Conservation (phyloP, 2,888 invertebrate species). For the Acheta domesticus region DNA sequence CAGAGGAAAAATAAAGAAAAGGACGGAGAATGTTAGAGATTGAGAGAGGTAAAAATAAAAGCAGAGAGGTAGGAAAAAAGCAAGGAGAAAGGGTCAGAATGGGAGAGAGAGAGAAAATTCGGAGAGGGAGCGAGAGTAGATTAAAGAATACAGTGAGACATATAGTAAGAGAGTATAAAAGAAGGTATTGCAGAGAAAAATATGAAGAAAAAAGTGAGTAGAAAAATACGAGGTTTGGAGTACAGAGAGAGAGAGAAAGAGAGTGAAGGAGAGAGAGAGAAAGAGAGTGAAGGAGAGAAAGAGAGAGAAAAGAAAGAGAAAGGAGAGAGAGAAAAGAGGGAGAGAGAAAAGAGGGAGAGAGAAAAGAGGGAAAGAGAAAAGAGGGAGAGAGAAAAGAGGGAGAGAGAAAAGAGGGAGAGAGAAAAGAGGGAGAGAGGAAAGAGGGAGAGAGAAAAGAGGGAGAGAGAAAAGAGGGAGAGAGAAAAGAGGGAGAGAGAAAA, state of each 20-base stretch:
- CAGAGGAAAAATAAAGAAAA: too few species aligned
- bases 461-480: constrained; percentile 32
- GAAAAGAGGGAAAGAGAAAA: constrained; percentile 29
- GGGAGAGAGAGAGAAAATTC: constrained; percentile 21
- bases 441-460: constrained; percentile 28
- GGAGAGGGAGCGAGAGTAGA: too few species aligned
- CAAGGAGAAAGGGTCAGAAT: constrained; percentile 26
- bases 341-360: not conserved
- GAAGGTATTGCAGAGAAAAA: too few species aligned
- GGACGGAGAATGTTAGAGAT: too few species aligned
- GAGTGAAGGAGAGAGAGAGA: constrained; percentile 33
- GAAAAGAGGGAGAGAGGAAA: too few species aligned
- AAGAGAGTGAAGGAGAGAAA: constrained; percentile 28
- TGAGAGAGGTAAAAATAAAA: too few species aligned
- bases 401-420: constrained; percentile 28
- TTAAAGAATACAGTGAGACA: too few species aligned
- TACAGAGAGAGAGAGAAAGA: constrained; percentile 19
- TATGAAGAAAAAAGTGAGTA: too few species aligned
- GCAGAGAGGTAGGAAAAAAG: constrained; percentile 26
- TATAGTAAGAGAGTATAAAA: too few species aligned
- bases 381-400: constrained; percentile 35
- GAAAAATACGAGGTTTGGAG: too few species aligned
- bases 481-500: constrained; percentile 20
- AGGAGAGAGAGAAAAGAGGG: too few species aligned
- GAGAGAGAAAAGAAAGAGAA: not conserved